phyloP scores from a whole-genome alignment of 2,113 vertebrate species.

The Elgaria multicarinata region DNA sequence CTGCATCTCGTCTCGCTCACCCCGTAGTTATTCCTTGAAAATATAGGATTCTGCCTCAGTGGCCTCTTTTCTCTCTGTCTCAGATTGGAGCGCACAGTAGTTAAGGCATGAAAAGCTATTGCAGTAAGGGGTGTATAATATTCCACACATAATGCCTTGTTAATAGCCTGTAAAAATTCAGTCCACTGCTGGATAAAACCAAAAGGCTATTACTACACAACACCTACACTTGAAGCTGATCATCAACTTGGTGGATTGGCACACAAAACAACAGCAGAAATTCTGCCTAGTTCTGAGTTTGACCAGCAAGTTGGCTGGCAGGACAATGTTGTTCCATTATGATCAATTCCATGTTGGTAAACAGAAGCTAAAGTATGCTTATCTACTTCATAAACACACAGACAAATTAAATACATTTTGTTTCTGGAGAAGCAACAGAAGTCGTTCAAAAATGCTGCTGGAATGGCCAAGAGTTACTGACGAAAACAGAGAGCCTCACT shows the following conservation, averaged over 20 bases:
- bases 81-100: not conserved
- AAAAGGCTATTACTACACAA: not conserved
- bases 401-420: not conserved
- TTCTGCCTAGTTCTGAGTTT: not conserved
- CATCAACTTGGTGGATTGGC: not conserved
- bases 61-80: accelerated
- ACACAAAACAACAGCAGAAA: not conserved
- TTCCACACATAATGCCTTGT: not conserved
- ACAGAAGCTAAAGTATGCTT: not conserved
- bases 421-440: not conserved
- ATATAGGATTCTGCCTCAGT: not conserved
- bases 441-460: not conserved
- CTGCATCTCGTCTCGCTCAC: not conserved
- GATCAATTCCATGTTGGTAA: not conserved
- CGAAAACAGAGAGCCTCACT: not conserved
- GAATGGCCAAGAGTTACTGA: not conserved
- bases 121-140: not conserved
- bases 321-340: not conserved
- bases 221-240: not conserved
- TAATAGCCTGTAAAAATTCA: not conserved
- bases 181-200: not conserved
- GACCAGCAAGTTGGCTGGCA: not conserved
- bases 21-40: not conserved
- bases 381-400: not conserved
- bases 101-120: not conserved